Conservation (phyloP, 2,888 invertebrate species). For the Papilio gigon region DNA sequence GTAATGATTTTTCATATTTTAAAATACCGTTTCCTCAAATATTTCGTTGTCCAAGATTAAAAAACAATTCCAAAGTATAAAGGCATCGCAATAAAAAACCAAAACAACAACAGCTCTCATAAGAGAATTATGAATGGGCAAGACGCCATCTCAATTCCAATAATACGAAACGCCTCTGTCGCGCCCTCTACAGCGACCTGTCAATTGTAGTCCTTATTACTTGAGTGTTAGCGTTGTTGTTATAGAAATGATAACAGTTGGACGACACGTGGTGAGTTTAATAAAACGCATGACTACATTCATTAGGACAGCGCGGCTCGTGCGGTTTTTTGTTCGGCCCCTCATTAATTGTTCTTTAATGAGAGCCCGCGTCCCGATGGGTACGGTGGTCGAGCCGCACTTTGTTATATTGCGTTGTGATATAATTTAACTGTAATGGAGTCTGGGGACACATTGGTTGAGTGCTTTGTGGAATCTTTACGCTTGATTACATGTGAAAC, state of each 20-base stretch:
- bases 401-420: conserved; percentile 47
- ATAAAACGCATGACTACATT: conserved; percentile 57
- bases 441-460: conserved; percentile 49
- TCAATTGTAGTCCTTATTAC: conserved; percentile 42
- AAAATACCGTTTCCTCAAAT: background rate
- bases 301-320: conserved; percentile 52
- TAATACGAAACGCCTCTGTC: conserved; percentile 11
- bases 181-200: background rate
- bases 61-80: conserved; percentile 6
- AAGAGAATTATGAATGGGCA: conserved; percentile 40
- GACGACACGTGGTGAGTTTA: conserved; percentile 44
- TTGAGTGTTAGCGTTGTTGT: conserved; percentile 41
- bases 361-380: conserved; percentile 51
- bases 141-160: conserved; percentile 31
- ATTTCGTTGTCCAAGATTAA: conserved; percentile 10
- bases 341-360: conserved; percentile 61
- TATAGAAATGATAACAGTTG: conserved; percentile 43
- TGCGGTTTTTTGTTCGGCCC: conserved; percentile 55
- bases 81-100: conserved; percentile 18
- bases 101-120: conserved; percentile 30
- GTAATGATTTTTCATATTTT: conserved; percentile 3
- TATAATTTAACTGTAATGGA: conserved; percentile 52
- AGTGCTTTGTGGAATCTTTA: conserved; percentile 20
- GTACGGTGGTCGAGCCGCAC: conserved; percentile 45
- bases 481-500: background rate